A percentile compares a stretch with the other conserved stretches of the same genome.
These are phyloP conservation scores for Sylvicapra grimmia DNA, from an alignment of 2,113 vertebrate species.

Conservation along the genomic window DNA sequence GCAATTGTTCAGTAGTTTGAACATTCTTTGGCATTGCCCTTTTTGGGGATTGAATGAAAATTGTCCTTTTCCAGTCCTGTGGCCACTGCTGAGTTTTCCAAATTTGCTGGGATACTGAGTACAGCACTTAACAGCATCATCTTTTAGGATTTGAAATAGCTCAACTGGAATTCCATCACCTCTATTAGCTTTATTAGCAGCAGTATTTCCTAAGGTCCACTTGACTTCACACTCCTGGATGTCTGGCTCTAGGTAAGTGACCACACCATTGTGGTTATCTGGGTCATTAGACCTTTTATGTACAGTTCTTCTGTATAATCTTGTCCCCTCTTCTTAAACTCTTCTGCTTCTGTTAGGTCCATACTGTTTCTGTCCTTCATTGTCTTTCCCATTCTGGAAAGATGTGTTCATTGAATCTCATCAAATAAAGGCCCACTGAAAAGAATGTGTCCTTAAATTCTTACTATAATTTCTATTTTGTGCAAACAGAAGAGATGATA, in stretches of 20 bases:
- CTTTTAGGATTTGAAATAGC: neutral
- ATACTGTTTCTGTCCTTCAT: neutral
- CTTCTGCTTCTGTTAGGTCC: neutral
- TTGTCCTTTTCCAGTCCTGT: neutral
- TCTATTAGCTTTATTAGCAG: neutral
- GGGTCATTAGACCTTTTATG: neutral
- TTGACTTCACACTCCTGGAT: neutral
- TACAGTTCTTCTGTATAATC: neutral
- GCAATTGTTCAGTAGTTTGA: neutral
- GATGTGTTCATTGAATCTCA: neutral
- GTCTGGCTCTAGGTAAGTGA: neutral
- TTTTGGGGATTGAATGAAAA: neutral
- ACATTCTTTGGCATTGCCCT: neutral
- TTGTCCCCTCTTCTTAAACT: neutral
- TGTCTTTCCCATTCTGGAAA: neutral
- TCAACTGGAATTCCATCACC: neutral
- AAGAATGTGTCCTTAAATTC: constrained; percentile 4
- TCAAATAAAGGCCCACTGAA: neutral
- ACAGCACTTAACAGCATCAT: neutral
- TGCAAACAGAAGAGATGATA: neutral
- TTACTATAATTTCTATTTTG: neutral
- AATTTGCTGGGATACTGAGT: neutral
- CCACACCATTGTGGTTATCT: neutral
- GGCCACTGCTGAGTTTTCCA: neutral
- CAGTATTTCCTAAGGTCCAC: neutral